Conservation (phyloP, 2,113 vertebrate genomes). For the Phrynosoma blainvillii region DNA sequence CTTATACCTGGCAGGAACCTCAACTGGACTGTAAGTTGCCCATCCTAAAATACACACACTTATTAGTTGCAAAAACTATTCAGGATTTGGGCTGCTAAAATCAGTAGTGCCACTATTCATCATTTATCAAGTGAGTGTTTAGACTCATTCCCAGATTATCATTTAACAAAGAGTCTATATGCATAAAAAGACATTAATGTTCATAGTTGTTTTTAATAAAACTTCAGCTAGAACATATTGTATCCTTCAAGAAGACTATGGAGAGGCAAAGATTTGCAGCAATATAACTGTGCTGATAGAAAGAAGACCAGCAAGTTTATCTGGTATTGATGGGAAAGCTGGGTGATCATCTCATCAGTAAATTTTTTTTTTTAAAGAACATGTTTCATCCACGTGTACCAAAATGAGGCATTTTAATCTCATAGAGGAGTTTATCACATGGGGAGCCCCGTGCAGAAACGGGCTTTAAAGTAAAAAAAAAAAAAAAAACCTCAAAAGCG, state of each 20-base stretch:
- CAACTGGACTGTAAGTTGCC: neutral
- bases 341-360: neutral
- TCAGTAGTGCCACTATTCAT: neutral
- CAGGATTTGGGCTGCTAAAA: neutral
- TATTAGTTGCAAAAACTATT: constrained; percentile 6
- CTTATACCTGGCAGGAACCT: neutral
- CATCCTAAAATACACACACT: neutral
- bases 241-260: neutral
- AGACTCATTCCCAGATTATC: neutral
- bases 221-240: too few relatives aligned
- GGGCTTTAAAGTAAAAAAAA: too few relatives aligned
- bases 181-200: neutral
- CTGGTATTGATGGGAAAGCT: neutral
- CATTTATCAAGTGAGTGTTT: constrained; percentile 5
- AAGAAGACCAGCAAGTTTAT: neutral
- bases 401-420: too few relatives aligned
- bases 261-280: neutral
- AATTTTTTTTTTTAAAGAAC: neutral
- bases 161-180: neutral
- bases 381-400: neutral
- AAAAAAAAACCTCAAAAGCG: too few relatives aligned
- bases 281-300: neutral
- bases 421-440: too few relatives aligned
- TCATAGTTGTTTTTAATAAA: neutral
- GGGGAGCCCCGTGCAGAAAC: too few relatives aligned